Percentiles rank a stretch among this genome's conserved stretches.
Conservation (phyloP, 2,113 vertebrate genomes). For the Apodemus sylvaticus region DNA sequence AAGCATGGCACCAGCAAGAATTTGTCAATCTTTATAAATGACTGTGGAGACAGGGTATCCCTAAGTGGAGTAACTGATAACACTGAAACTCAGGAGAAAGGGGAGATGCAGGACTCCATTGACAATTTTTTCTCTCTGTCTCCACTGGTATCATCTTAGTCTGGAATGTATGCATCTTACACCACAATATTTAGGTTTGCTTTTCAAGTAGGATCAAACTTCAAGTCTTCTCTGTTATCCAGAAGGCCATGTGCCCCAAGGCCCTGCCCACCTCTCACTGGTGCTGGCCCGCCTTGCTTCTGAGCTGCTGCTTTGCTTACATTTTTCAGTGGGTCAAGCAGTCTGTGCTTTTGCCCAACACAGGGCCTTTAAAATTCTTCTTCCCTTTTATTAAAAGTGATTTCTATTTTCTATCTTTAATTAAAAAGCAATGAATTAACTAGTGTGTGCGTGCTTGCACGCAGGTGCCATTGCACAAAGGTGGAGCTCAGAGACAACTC, state of each 20-base stretch:
- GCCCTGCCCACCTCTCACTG: no score
- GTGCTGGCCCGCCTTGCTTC: no score
- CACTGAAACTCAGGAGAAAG: not conserved
- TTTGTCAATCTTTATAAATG: not conserved
- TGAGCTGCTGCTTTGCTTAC: not conserved
- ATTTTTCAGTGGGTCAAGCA: not conserved
- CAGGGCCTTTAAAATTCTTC: not conserved
- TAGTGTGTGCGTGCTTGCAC: not conserved
- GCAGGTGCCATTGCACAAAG: not conserved
- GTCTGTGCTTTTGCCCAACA: not conserved
- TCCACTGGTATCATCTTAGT: not conserved
- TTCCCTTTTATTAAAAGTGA: not conserved
- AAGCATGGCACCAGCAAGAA: not conserved
- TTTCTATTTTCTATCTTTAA: not conserved
- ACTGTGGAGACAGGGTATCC: not conserved
- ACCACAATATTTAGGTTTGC: not conserved
- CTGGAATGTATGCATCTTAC: not conserved
- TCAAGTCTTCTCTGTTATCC: not conserved
- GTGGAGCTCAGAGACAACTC: not conserved
- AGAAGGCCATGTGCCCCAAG: not conserved
- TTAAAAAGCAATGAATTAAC: not conserved
- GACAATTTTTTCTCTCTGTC: not conserved
- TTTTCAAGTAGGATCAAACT: not conserved
- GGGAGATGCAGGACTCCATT: not conserved
- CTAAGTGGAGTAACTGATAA: not conserved